Evolutionary conservation across 37 sponge, comb jelly and placozoan genomes (phyloP), one percentile per base, ranked within the genome.

Genomic region (Diacarnus erythraeanus): DNA sequence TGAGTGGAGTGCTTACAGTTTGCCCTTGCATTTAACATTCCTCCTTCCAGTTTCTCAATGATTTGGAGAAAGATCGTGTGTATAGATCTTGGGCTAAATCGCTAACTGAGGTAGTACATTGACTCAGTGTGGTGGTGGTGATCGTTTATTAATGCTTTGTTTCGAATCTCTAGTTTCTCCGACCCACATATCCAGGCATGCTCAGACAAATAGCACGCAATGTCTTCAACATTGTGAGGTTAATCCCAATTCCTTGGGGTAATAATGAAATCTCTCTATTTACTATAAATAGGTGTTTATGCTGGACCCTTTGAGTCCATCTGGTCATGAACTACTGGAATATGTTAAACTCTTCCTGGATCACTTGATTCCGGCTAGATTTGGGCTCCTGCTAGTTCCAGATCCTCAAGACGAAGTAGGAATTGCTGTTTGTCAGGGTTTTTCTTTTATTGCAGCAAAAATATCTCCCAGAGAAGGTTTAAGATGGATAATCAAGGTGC

Each of bases 121-220:
- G 8, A 72, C 27, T n/a, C n/a, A n/a, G 74, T 72, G 38, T 34
- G n/a, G n/a, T n/a, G n/a, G n/a, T n/a, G n/a, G 26, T 81, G 70
- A 26, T 5, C n/a, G 37, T 37, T 29, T 64, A 69, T 38, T 4
- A 10, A 4, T 51, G 2, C 59, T 61, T 3, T 39, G 10, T 47
- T 75, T 22, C 77, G 35, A 38, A 4, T 60, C 23, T 29, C 23
- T 38, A 89, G 82, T 86, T 90, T 38, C 64, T 90, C 34, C 67
- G 76, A 21, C 97, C 97, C 30, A 60, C 86, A 22, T 93, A 87
- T 70, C 94, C 94, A 22, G 99, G 99, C 30, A 86, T 86, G 80
- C 80, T 98, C 30, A 78, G 94, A 43, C 96, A 95, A 21, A 63
- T 98, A 1, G 84, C 87, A 3, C 90, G 80, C 72, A 98, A 98